phyloP scores from a whole-genome alignment of 2,888 invertebrate genomes.

The Lasioglossum oenotherae region DNA sequence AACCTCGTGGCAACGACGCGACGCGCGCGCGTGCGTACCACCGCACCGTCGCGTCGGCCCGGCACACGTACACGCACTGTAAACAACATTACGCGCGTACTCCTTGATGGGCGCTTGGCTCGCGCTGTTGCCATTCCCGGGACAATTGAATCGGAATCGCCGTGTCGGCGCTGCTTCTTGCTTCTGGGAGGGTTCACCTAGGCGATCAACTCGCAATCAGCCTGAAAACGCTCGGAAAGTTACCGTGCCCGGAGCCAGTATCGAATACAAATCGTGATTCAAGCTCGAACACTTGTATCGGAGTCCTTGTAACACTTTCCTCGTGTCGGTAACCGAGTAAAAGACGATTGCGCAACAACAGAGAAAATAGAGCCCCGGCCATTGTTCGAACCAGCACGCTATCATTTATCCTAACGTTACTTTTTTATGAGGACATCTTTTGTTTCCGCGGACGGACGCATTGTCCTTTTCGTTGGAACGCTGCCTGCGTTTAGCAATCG shows the following conservation, averaged over 20 bases:
- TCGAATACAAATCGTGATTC: not conserved
- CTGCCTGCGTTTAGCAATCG: not conserved
- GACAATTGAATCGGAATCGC: constrained; percentile 36
- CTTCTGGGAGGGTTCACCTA: not conserved
- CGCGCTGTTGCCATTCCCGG: constrained; percentile 48
- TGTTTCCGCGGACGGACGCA: not conserved
- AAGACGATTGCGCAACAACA: not conserved
- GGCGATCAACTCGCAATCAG: constrained; percentile 11
- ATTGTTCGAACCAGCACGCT: not conserved
- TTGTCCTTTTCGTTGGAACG: not conserved
- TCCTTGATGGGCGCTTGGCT: constrained; percentile 45
- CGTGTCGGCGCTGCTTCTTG: constrained; percentile 19
- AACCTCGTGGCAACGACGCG: constrained; percentile 50
- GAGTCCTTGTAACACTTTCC: constrained; percentile 15
- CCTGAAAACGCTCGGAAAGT: constrained; percentile 6
- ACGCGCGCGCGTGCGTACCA: constrained; percentile 58
- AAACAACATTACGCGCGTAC: constrained; percentile 44
- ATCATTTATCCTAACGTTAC: not conserved
- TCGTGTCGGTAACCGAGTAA: not conserved
- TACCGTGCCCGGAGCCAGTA: not conserved
- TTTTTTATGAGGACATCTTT: not conserved
- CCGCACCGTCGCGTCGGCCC: not conserved
- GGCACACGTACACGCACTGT: constrained; percentile 38
- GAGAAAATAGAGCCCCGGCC: constrained; percentile 4
- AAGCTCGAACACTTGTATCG: not conserved